Evolutionary conservation across 2,797 vertebrate species (phyloP).

Genomic region (Heliangelus exortis): DNA sequence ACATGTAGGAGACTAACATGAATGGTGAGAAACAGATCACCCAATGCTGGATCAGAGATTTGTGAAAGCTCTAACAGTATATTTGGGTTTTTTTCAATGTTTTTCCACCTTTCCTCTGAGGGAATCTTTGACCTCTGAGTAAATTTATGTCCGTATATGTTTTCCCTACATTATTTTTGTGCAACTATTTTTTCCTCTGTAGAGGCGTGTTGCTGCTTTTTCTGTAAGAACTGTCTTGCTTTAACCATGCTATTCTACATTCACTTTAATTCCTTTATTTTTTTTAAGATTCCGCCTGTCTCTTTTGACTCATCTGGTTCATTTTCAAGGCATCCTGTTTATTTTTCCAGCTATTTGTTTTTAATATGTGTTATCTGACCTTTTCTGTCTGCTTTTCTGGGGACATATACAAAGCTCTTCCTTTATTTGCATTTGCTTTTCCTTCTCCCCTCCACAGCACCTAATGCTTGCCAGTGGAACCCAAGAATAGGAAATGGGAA

Average conservation of each 20-base stretch:
- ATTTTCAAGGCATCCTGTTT: slow-evolving; percentile 49
- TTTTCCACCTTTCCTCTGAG: not conserved
- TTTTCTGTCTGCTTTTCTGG: slow-evolving; percentile 29
- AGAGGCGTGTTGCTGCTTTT: not conserved
- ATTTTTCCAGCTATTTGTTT: slow-evolving; percentile 29
- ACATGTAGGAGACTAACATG: slow-evolving; percentile 17
- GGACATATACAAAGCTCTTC: slow-evolving; percentile 29
- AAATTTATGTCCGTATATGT: slow-evolving; percentile 12
- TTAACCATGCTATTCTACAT: not conserved
- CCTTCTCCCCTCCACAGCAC: not conserved
- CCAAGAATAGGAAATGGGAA: not conserved
- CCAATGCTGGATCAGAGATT: not conserved
- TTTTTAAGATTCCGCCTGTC: not conserved
- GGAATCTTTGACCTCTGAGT: not conserved
- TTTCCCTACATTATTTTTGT: not conserved
- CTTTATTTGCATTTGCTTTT: slow-evolving; percentile 49
- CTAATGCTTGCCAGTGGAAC: not conserved
- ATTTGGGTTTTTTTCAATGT: not conserved
- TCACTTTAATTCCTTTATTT: not conserved
- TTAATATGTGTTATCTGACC: slow-evolving; percentile 3
- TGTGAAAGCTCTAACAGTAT: not conserved
- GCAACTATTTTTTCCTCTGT: slow-evolving; percentile 7
- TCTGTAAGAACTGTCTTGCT: not conserved
- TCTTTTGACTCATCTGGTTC: slow-evolving; percentile 1
- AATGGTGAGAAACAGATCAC: slow-evolving; percentile 35